Evolutionary conservation across 2,797 vertebrate genomes (phyloP), one percentile per base, ranked within the genome.

Genomic region (Enoplosus armatus): DNA sequence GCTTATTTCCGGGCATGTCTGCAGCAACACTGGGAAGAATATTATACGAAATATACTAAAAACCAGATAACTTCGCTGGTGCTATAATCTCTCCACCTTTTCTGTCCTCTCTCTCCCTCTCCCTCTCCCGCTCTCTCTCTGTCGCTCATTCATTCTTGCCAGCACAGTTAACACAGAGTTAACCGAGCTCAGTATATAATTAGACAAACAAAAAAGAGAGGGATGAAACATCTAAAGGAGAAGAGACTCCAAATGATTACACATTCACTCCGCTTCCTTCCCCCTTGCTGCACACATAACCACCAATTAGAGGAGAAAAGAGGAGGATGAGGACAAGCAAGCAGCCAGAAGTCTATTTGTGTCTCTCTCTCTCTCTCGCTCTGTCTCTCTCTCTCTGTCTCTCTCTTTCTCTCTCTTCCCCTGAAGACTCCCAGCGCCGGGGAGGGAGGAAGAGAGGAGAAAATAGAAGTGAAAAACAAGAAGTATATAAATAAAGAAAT

Each of bases 211-310:
- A 94, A 95, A 95, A 92, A 93, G 90, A 91, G 90, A 92, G 85
- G 90, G 93, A 93, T 92, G 93, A 93, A 93, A 94, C 92, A 92
- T 93, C 90, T 93, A 86, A 95, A 95, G 92, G 91, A 95, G 93
- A 92, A 93, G 93, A 95, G 93, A 89, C 93, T 94, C 93, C 88
- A 91, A 93, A 94, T 95, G 95, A 96, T 96, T 96, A 95, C 93
- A 95, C 94, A 95, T 95, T 95, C 93, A 94, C 90, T 94, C 88
- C 22, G 83, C 92, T 95, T 95, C 94, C 94, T 95, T 94, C 94
- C 94, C 90, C 90, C 92, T 92, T 85, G 87, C 91, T 91, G 93
- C 89, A 92, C 92, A 94, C 93, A 94, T 90, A 96, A 94, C 94
- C 94, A 85, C 90, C 94, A 95, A 95, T 95, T 95, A 95, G 90